These are phyloP conservation scores for Diadema setosum DNA, from an alignment of 35 echinoderm and acorn worm genomes.

Conservation along the genomic window DNA sequence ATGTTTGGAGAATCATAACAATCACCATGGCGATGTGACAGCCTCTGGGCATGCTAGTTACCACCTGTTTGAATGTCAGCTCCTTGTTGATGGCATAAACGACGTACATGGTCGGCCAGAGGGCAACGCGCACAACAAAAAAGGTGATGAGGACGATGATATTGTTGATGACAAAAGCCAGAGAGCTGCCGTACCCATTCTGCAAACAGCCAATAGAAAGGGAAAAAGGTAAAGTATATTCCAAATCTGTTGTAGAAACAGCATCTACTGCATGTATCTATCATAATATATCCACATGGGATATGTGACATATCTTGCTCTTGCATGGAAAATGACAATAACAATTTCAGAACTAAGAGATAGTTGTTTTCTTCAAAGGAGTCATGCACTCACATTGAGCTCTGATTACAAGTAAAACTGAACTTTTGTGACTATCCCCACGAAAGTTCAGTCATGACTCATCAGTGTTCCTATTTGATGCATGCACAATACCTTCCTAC, in stretches of 20 bases:
- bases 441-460: no score
- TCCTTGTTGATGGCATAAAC: slow-evolving; percentile 15
- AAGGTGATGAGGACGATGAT: background rate
- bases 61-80: background rate
- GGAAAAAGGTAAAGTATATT: background rate
- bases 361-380: no score
- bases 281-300: background rate
- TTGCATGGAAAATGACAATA: no score
- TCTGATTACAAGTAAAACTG: no score
- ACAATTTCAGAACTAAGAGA: no score
- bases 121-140: background rate
- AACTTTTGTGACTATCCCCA: no score
- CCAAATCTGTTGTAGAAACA: background rate
- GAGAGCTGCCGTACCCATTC: background rate
- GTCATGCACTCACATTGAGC: no score
- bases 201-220: background rate
- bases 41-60: background rate
- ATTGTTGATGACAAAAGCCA: background rate
- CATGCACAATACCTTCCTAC: no score
- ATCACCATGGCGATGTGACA: slow-evolving; percentile 8
- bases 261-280: background rate
- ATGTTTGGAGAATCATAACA: background rate
- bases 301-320: no score
- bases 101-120: background rate
- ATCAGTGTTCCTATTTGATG: no score